Evolutionary conservation across 2,888 invertebrate genomes (phyloP).

Genomic region (Acrobasis consociella): DNA sequence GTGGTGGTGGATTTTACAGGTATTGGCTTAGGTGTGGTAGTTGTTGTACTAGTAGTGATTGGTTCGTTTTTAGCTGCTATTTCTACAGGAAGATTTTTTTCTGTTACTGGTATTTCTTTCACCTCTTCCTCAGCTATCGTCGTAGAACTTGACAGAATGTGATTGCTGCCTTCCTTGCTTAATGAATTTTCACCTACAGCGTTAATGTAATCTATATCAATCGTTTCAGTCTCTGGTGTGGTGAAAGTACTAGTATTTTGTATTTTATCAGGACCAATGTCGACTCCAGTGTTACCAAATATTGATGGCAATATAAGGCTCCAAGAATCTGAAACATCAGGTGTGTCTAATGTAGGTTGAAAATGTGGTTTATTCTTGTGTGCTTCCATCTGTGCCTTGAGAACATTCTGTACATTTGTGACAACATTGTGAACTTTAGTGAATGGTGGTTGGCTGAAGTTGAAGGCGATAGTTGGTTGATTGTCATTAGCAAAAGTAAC

Average conservation of each 20-base stretch:
- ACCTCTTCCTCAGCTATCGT: constrained; percentile 37
- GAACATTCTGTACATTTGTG: constrained; percentile 91
- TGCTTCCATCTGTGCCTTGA: constrained; percentile 89
- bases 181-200: constrained; percentile 48
- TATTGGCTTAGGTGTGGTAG: constrained; percentile 31
- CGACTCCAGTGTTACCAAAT: constrained; percentile 87
- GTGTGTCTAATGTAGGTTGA: constrained; percentile 84
- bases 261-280: constrained; percentile 81
- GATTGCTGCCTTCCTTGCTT: constrained; percentile 59
- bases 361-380: constrained; percentile 75
- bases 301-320: constrained; percentile 91
- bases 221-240: constrained; percentile 71
- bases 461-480: constrained; percentile 72
- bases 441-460: constrained; percentile 81
- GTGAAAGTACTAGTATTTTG: constrained; percentile 54
- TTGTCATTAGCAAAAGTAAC: constrained; percentile 77
- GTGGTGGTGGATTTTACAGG: constrained; percentile 29
- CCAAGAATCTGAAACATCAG: constrained; percentile 90
- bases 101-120: constrained; percentile 36
- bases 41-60: constrained; percentile 27
- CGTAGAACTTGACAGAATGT: constrained; percentile 47
- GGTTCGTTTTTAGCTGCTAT: constrained; percentile 25
- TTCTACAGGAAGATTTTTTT: constrained; percentile 32
- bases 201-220: constrained; percentile 52
- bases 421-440: constrained; percentile 91